Conservation (phyloP, 2,113 vertebrate species). For the Sula dactylatra region DNA sequence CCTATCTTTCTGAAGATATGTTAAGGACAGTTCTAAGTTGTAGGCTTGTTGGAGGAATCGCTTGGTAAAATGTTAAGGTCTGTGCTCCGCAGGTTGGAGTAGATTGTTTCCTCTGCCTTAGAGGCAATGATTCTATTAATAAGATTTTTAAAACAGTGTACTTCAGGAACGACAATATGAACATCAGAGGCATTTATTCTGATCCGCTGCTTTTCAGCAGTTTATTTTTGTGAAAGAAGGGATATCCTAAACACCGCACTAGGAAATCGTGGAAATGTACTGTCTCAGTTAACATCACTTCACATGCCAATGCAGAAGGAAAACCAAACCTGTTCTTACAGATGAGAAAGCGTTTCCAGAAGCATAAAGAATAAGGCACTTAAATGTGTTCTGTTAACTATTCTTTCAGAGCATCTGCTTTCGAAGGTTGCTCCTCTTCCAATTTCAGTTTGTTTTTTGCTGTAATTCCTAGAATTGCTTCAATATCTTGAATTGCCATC, state of each 20-base stretch:
- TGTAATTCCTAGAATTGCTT: slow-evolving; percentile 79
- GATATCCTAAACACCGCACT: neutral
- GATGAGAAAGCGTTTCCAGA: slow-evolving; percentile 15
- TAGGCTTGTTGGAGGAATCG: neutral
- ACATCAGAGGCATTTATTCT: neutral
- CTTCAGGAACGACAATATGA: neutral
- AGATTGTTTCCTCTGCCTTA: neutral
- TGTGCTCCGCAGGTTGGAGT: neutral
- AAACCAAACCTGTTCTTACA: slow-evolving; percentile 46
- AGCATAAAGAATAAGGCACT: slow-evolving; percentile 13
- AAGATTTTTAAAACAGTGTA: neutral
- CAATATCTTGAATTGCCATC: slow-evolving; percentile 77
- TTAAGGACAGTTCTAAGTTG: neutral
- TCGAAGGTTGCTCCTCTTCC: slow-evolving; percentile 46
- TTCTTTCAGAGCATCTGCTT: slow-evolving; percentile 22
- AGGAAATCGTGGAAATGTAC: neutral
- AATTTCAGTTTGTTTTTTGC: slow-evolving; percentile 77
- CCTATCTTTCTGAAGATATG: neutral
- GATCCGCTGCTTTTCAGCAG: neutral
- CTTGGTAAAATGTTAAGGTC: neutral
- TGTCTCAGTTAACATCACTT: neutral
- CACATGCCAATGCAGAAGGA: neutral
- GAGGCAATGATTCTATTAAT: neutral
- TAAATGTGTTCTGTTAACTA: slow-evolving; percentile 32
- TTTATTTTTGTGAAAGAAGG: neutral